A percentile compares a stretch with the other conserved stretches of the same genome.
These are phyloP conservation scores for Dasyurus viverrinus DNA, from an alignment of 2,113 vertebrate species.

Conservation along the genomic window DNA sequence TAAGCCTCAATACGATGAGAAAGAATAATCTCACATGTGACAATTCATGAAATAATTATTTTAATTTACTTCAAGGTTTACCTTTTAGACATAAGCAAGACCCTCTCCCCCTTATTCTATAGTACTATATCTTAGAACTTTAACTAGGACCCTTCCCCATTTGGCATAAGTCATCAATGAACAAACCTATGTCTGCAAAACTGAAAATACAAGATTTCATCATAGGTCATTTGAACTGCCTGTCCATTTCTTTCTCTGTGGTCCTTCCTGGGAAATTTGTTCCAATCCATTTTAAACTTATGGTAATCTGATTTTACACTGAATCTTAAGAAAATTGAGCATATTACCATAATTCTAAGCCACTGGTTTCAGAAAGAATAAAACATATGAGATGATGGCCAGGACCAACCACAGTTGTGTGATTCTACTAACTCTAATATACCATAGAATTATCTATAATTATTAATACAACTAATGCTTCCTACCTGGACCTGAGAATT, in stretches of 20 bases:
- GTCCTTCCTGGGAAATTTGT: conserved; percentile 3
- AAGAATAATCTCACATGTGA: neutral
- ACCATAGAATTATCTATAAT: neutral
- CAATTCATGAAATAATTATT: neutral
- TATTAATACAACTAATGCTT: neutral
- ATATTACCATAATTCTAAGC: neutral
- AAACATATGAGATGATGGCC: neutral
- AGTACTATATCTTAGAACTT: neutral
- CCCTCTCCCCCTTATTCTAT: conserved; percentile 4
- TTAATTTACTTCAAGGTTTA: neutral
- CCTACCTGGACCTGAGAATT: neutral
- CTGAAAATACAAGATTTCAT: neutral
- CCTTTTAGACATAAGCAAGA: neutral
- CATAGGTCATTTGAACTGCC: neutral
- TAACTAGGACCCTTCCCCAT: neutral
- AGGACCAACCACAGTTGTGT: neutral
- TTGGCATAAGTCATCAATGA: neutral
- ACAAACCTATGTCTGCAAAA: conserved; percentile 25
- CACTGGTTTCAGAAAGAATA: conserved; percentile 19
- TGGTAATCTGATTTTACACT: neutral
- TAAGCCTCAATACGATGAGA: neutral
- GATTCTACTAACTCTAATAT: neutral
- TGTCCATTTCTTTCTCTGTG: neutral
- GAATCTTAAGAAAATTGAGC: neutral
- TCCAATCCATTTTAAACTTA: neutral